Evolutionary conservation across 2,888 invertebrate species (phyloP).

Genomic region (Enoplolaimus lenunculus): DNA sequence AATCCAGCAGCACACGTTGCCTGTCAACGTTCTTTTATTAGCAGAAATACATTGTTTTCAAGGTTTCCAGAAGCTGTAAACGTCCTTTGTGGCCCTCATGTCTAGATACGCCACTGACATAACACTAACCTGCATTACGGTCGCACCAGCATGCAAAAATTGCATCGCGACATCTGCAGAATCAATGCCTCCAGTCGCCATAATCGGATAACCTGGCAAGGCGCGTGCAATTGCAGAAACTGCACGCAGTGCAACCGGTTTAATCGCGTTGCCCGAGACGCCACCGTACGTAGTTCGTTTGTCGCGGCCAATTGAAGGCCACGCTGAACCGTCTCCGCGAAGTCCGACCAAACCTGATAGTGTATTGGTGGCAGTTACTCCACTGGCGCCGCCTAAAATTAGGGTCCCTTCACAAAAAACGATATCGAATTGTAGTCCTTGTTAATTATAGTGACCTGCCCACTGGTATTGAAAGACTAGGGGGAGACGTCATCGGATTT

Average conservation of each 20-base stretch:
- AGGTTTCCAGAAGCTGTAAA: no score
- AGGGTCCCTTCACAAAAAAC: not conserved
- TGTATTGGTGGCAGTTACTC: constrained; percentile 93
- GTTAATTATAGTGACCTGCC: no score
- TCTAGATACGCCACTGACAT: no score
- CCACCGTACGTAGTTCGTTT: constrained; percentile 51
- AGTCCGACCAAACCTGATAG: constrained; percentile 85
- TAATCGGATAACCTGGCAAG: constrained; percentile 72
- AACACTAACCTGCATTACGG: constrained; percentile 61
- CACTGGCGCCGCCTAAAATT: constrained; percentile 68
- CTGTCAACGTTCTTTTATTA: no score
- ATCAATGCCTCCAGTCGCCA: constrained; percentile 93
- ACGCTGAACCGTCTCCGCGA: constrained; percentile 62
- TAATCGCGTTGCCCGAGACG: constrained; percentile 54
- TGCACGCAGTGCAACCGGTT: constrained; percentile 79
- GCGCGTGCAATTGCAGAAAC: constrained; percentile 71
- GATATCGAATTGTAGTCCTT: not conserved
- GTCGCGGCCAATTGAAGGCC: constrained; percentile 72
- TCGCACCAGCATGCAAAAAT: constrained; percentile 80
- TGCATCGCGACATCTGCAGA: constrained; percentile 88
- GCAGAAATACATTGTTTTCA: no score
- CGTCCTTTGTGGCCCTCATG: no score
- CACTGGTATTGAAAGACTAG: no score
- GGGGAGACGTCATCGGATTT: no score
- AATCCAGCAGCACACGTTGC: no score